Percentiles rank a stretch among this genome's conserved stretches.
Evolutionary conservation across 2,797 vertebrate species (phyloP).

Genomic region (Chrysocyon brachyurus): DNA sequence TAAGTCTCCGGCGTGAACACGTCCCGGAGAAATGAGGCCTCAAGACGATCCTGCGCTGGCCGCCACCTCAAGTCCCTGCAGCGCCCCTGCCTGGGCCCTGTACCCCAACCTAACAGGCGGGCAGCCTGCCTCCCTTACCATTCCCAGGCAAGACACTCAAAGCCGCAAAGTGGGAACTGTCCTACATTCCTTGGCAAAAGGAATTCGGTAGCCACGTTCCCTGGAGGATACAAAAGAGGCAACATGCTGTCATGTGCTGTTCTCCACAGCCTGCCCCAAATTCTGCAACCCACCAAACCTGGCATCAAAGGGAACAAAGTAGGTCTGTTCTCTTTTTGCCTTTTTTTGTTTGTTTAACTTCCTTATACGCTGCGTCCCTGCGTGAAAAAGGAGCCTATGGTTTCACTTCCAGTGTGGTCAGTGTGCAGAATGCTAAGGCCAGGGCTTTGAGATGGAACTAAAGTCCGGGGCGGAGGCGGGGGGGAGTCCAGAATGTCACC

Average conservation of each 20-base stretch:
- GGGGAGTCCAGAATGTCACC: not conserved
- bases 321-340: constrained; percentile 64
- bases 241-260: not conserved
- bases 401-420: constrained; percentile 70
- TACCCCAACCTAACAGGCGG: not conserved
- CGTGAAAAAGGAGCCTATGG: constrained; percentile 16
- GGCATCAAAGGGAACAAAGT: constrained; percentile 66
- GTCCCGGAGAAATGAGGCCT: not conserved
- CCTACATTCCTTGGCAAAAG: not conserved
- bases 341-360: constrained; percentile 65
- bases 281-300: not conserved
- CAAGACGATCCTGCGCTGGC: not conserved
- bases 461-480: too few species aligned
- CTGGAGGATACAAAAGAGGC: not conserved
- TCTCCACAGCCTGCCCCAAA: not conserved
- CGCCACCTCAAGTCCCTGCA: not conserved
- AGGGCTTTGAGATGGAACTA: not conserved
- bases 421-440: not conserved
- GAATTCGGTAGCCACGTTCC: not conserved
- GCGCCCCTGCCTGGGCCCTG: not conserved
- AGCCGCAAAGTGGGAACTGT: not conserved
- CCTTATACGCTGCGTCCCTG: constrained; percentile 54
- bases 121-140: not conserved
- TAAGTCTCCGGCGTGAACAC: not conserved
- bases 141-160: not conserved